Base-by-base conservation (phyloP, 2,797 vertebrate genomes). In the Gambusia yucatana region DNA sequence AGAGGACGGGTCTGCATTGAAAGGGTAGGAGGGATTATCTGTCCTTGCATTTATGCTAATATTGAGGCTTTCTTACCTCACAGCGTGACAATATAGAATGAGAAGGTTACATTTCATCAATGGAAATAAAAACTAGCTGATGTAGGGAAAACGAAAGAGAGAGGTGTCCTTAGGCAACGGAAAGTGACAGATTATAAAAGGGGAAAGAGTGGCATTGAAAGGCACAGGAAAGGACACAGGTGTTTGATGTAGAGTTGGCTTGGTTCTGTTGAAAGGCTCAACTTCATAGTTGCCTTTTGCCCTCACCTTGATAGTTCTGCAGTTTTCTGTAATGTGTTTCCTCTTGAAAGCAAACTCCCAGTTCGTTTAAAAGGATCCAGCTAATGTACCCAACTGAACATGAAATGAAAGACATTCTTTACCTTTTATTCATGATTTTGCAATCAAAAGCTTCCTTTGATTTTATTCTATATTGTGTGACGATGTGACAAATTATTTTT, bases 21-120 rank as follows among this genome's bases (percentile, higher is more conserved):
- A 77, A 75, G 77, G 67, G 47, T 75, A 36, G 39, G n/a, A 6
- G 83, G 79, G 84, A 90, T 92, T 85, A 90, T 89, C 81, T 82
- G 88, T 87, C 88, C 90, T 90, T 91, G 87, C 83, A 76, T 93
- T 92, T 89, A 91, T 89, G 82, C 75, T 86, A 79, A 92, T 82
- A 44, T 79, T 79, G 84, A 71, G 55, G 67, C 67, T 78, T 81
- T 84, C 71, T 72, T 77, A 63, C 74, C 76, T 82, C 13, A 72
- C 48, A 52, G 82, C 73, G 36, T 77, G 78, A 74, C 72, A 41
- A 73, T 63, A 16, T 71, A 20, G 73, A 48, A 52, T 41, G 57
- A 41, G 11, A 69, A 39, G 63, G 75, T 77, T 82, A 57, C 77
- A 77, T 84, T 84, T 84, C 78, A 86, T 85, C 78, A 71, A 70